These are phyloP conservation scores for Flexamia atlantica DNA, from an alignment of 2,888 invertebrate species.

Conservation along the genomic window DNA sequence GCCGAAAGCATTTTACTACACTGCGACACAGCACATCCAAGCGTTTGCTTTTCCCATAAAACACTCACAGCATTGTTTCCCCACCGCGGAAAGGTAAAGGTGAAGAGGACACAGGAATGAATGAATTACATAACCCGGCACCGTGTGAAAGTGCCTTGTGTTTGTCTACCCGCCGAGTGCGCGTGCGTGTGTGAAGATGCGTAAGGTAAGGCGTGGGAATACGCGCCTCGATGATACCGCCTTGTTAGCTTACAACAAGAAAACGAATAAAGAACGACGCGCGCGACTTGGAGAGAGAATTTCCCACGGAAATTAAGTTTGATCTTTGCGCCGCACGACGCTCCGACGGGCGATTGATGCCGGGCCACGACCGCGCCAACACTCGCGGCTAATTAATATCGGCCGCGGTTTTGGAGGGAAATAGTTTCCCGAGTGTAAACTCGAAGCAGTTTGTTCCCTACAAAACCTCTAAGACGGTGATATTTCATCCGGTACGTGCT, in stretches of 20 bases:
- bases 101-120: not conserved
- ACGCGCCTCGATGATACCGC: conserved; percentile 46
- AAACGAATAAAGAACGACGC: conserved; percentile 52
- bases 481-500: too few relatives aligned
- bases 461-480: too few relatives aligned
- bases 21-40: too few relatives aligned
- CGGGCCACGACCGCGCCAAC: conserved; percentile 25
- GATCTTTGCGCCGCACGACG: conserved; percentile 61
- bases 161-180: conserved; percentile 6
- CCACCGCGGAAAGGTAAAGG: conserved; percentile 5
- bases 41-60: too few relatives aligned
- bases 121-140: conserved; percentile 22
- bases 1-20: too few relatives aligned
- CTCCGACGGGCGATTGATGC: conserved; percentile 37
- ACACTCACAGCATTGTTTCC: not conserved
- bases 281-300: conserved; percentile 60
- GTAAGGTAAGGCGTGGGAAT: conserved; percentile 55
- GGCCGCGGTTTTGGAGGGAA: too few relatives aligned
- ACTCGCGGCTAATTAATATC: conserved; percentile 36
- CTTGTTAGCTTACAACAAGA: conserved; percentile 60
- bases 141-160: conserved; percentile 47
- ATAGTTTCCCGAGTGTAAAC: too few relatives aligned
- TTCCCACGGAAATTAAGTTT: conserved; percentile 66
- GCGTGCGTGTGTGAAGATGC: conserved; percentile 26
- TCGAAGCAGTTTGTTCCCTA: too few relatives aligned